A percentile compares a stretch with the other conserved stretches of the same genome.
These are phyloP conservation scores for Willowsia nigromaculata DNA, from an alignment of 2,888 invertebrate species.

Conservation along the genomic window DNA sequence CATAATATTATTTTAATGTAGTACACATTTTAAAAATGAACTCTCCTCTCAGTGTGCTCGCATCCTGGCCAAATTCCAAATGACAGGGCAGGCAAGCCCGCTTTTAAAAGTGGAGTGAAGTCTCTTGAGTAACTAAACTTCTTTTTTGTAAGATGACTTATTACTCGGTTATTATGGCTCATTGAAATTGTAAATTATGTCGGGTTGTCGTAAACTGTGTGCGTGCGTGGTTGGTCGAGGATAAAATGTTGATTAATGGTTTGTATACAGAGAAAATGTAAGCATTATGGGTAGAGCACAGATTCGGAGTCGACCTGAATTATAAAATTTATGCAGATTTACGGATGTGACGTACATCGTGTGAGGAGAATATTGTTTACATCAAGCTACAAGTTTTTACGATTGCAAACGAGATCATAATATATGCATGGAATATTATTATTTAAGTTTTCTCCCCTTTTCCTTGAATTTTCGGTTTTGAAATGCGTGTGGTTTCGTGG, in stretches of 20 bases:
- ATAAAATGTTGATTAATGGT: slow-evolving; percentile 20
- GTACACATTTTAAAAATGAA: not conserved
- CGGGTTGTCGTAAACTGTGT: not conserved
- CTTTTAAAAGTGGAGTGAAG: not conserved
- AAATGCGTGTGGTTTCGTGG: too few relatives aligned
- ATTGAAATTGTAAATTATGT: slow-evolving; percentile 21
- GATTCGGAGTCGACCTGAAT: slow-evolving; percentile 3
- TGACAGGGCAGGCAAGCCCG: not conserved
- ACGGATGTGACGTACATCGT: not conserved
- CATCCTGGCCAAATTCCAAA: slow-evolving; percentile 16
- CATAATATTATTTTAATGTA: slow-evolving; percentile 13
- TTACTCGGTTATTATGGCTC: slow-evolving; percentile 39
- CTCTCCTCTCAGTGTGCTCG: slow-evolving; percentile 7
- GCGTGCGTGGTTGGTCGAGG: not conserved
- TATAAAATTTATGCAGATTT: not conserved
- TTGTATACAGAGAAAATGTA: not conserved
- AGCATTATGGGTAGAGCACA: too few relatives aligned
- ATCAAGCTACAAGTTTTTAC: not conserved
- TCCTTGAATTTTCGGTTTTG: too few relatives aligned
- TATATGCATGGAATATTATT: too few relatives aligned
- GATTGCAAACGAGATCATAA: not conserved
- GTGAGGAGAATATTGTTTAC: not conserved
- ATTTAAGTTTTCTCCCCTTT: too few relatives aligned
- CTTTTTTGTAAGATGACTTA: not conserved
- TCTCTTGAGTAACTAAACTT: not conserved